A percentile compares a stretch with the other conserved stretches of the same genome.
phyloP scores from a whole-genome alignment of 2,888 invertebrate species.

The Alloscopus bannaensis region DNA sequence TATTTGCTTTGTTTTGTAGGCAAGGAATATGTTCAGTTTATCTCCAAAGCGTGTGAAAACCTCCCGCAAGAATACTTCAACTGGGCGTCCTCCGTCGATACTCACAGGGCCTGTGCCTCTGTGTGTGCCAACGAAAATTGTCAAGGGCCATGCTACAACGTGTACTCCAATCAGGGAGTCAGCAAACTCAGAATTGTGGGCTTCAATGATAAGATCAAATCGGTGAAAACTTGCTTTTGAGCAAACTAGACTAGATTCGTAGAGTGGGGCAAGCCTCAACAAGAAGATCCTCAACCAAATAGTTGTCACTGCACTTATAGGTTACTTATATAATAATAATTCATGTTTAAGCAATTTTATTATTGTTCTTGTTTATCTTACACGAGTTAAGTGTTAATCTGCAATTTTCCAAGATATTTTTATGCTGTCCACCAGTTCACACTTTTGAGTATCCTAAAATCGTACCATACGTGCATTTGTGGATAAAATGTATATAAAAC shows the following conservation, averaged over 20 bases:
- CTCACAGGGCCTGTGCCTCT: conserved; percentile 57
- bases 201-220: conserved; percentile 63
- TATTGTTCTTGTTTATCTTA: too few relatives aligned
- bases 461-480: conserved; percentile 15
- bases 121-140: conserved; percentile 58
- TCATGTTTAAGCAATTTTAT: too few relatives aligned
- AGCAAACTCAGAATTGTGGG: conserved; percentile 57
- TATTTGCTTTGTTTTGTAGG: conserved; percentile 30
- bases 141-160: conserved; percentile 56
- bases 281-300: too few relatives aligned
- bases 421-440: background rate
- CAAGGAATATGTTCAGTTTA: conserved; percentile 49
- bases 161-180: conserved; percentile 63
- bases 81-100: conserved; percentile 64
- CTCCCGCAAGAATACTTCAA: conserved; percentile 39
- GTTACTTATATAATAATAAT: too few relatives aligned
- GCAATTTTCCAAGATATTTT: background rate
- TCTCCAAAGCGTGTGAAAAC: conserved; percentile 49
- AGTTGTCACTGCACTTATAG: too few relatives aligned
- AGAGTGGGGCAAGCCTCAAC: too few relatives aligned
- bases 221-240: conserved; percentile 54
- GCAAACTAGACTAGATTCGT: too few relatives aligned
- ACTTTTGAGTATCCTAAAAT: background rate
- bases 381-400: background rate
- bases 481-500: background rate